phyloP scores from a whole-genome alignment of 2,797 vertebrate genomes.

The Protosalanx chinensis region DNA sequence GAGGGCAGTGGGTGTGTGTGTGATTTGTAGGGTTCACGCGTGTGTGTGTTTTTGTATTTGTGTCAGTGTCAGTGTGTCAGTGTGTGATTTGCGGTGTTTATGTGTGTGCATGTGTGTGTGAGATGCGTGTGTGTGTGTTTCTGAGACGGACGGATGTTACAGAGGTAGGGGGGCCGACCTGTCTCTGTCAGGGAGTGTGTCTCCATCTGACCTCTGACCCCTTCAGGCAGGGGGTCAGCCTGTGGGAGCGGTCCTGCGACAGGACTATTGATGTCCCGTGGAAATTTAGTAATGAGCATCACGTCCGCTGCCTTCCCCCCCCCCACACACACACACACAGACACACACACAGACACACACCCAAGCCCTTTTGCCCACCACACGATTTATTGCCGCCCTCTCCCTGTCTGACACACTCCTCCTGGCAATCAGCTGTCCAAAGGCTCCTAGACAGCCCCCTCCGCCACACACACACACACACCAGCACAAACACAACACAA shows the following conservation, averaged over 20 bases:
- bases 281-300: conserved; percentile 50
- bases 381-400: conserved; percentile 47
- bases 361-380: neutral
- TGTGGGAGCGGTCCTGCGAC: conserved; percentile 39
- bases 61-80: too few relatives aligned
- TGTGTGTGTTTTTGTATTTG: too few relatives aligned
- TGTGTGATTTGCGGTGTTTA: too few relatives aligned
- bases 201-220: conserved; percentile 40
- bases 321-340: conserved; percentile 1
- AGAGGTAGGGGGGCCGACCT: neutral
- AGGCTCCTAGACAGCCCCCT: conserved; percentile 24
- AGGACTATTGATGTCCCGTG: conserved; percentile 56
- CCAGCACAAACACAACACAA: neutral
- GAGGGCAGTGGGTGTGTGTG: conserved; percentile 5
- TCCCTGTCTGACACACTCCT: conserved; percentile 38
- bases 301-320: neutral
- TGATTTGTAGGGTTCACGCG: too few relatives aligned
- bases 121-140: conserved; percentile 12
- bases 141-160: neutral
- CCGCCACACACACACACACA: neutral
- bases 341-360: neutral
- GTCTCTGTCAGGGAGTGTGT: conserved; percentile 28
- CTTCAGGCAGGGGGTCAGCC: conserved; percentile 45
- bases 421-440: conserved; percentile 9
- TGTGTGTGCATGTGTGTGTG: too few relatives aligned